Conservation (phyloP, 2,797 vertebrate species). For the Phrynocephalus vlangalii region DNA sequence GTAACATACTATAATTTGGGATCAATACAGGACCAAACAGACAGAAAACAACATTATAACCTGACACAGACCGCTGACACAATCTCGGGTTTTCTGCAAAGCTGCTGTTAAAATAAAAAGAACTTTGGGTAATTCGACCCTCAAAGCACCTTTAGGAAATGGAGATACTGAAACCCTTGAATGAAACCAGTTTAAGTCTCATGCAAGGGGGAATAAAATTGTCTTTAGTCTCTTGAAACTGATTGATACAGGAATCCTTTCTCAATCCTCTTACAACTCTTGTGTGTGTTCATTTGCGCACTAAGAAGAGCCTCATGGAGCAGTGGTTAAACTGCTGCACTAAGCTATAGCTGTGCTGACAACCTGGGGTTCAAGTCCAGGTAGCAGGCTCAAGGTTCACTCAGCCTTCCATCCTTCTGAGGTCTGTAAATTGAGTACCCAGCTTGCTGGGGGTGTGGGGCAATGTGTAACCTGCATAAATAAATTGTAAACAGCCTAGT, state of each 20-base stretch:
- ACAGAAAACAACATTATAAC: not conserved
- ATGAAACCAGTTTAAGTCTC: no score
- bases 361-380: no score
- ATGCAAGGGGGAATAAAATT: no score
- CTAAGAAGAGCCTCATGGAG: no score
- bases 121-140: not conserved
- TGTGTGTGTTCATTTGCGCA: not conserved
- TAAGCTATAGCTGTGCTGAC: no score
- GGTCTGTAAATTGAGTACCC: no score
- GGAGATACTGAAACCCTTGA: not conserved
- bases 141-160: not conserved
- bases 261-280: not conserved
- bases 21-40: not conserved
- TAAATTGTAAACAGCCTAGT: no score
- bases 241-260: not conserved
- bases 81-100: not conserved
- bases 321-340: no score
- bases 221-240: not conserved
- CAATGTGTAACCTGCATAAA: no score
- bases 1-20: not conserved
- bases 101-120: not conserved
- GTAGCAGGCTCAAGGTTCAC: no score
- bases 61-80: not conserved
- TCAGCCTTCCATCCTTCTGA: no score
- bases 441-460: no score